Evolutionary conservation across 1,140 invertebrate genomes (phyloP).

Genomic region (Capitella teleta): DNA sequence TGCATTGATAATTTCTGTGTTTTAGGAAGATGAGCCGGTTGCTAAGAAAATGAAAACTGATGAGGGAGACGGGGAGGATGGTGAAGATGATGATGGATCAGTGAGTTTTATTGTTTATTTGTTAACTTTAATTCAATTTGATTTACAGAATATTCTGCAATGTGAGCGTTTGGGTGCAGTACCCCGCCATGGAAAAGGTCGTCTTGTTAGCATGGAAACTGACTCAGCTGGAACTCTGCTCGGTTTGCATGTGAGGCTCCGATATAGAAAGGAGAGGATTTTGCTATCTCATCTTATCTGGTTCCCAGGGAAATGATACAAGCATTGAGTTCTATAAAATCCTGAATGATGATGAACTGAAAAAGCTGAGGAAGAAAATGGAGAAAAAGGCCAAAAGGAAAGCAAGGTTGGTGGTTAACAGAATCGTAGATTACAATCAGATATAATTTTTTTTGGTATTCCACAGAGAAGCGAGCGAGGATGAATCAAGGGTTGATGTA

Average conservation of each 20-base stretch:
- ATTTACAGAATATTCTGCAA: slow-evolving; percentile 25
- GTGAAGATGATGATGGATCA: too few relatives aligned
- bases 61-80: too few relatives aligned
- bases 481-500: slow-evolving; percentile 13
- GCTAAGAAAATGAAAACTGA: too few relatives aligned
- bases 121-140: too few relatives aligned
- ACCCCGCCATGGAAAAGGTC: slow-evolving; percentile 60
- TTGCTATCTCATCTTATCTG: too few relatives aligned
- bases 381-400: slow-evolving; percentile 52
- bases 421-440: too few relatives aligned
- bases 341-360: slow-evolving; percentile 60
- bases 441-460: too few relatives aligned
- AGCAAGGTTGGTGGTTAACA: slow-evolving; percentile 8
- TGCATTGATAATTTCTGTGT: too few relatives aligned
- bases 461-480: slow-evolving; percentile 16
- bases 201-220: slow-evolving; percentile 43
- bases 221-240: slow-evolving; percentile 54
- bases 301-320: slow-evolving; percentile 66
- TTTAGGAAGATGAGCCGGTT: too few relatives aligned
- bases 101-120: too few relatives aligned
- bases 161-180: slow-evolving; percentile 33
- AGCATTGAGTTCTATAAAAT: slow-evolving; percentile 75
- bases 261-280: too few relatives aligned
- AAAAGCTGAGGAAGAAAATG: slow-evolving; percentile 57
- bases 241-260: slow-evolving; percentile 55